Percentiles rank a stretch among this genome's conserved stretches.
These are phyloP conservation scores for Brotula barbata DNA, from an alignment of 2,797 vertebrate species.

Conservation along the genomic window DNA sequence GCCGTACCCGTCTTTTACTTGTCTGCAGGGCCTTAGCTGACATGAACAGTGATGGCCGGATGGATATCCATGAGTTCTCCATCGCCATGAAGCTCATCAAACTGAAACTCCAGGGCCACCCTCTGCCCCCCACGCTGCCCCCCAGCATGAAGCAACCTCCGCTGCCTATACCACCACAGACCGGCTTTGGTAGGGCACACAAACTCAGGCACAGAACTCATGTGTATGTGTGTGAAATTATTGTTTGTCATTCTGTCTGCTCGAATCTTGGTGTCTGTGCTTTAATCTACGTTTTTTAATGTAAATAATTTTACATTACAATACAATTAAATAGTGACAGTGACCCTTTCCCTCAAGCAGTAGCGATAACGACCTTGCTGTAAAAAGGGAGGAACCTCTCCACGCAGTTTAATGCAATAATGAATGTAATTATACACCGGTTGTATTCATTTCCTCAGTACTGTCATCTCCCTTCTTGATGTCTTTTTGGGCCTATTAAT, in stretches of 20 bases:
- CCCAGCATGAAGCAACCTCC: constrained; percentile 91
- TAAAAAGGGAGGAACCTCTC: no score
- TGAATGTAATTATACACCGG: constrained; percentile 2
- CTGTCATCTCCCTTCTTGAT: no score
- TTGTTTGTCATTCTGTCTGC: no score
- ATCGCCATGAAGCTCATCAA: constrained; percentile 99
- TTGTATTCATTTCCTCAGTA: not conserved
- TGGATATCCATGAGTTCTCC: constrained; percentile 98
- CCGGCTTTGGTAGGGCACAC: constrained; percentile 83
- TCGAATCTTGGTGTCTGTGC: no score
- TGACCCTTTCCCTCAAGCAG: no score
- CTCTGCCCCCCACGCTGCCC: constrained; percentile 88
- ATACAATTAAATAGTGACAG: no score
- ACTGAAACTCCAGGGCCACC: constrained; percentile 95
- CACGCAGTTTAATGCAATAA: constrained; percentile 15
- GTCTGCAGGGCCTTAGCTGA: constrained; percentile 91
- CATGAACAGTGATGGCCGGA: constrained; percentile 95
- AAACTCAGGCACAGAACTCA: not conserved
- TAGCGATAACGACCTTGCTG: no score
- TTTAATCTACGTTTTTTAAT: no score
- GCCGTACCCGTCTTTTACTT: no score
- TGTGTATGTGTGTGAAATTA: not conserved
- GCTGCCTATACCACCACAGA: constrained; percentile 79
- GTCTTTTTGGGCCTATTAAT: not conserved
- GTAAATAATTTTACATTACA: no score